These are phyloP conservation scores for Calliopsis andreniformis DNA, from an alignment of 1,140 invertebrate species.

Conservation along the genomic window DNA sequence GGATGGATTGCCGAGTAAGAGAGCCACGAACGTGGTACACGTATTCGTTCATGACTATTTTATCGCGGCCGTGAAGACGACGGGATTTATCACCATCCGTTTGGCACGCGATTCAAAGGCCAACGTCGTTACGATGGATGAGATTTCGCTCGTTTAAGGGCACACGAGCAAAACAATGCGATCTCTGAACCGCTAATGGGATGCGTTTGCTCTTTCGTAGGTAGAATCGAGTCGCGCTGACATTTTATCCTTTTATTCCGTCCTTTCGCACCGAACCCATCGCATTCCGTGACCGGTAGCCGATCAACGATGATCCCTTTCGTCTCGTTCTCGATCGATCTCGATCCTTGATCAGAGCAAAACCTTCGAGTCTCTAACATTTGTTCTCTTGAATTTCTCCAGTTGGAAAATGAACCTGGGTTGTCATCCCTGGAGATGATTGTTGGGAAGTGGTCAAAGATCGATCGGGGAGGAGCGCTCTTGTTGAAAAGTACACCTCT, in stretches of 20 bases:
- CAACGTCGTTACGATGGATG: conserved; percentile 72
- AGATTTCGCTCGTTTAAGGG: conserved; percentile 64
- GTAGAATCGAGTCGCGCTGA: conserved; percentile 61
- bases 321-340: conserved; percentile 12
- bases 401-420: neutral
- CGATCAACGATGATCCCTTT: conserved; percentile 34
- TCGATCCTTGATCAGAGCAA: neutral
- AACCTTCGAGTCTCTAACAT: too few species aligned
- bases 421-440: neutral
- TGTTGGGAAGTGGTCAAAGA: neutral
- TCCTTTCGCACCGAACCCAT: conserved; percentile 70
- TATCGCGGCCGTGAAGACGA: conserved; percentile 14
- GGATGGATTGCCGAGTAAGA: conserved; percentile 20
- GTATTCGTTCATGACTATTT: conserved; percentile 65
- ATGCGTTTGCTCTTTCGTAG: conserved; percentile 72
- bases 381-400: neutral
- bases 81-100: conserved; percentile 54
- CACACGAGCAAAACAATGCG: conserved; percentile 63
- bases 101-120: conserved; percentile 70
- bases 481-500: neutral
- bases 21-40: neutral
- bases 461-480: neutral
- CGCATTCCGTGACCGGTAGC: conserved; percentile 71
- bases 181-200: conserved; percentile 77
- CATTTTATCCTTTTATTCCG: conserved; percentile 68